A percentile compares a stretch with the other conserved stretches of the same genome.
phyloP scores from a whole-genome alignment of 2,797 vertebrate species.

The Anomalospiza imberbis region DNA sequence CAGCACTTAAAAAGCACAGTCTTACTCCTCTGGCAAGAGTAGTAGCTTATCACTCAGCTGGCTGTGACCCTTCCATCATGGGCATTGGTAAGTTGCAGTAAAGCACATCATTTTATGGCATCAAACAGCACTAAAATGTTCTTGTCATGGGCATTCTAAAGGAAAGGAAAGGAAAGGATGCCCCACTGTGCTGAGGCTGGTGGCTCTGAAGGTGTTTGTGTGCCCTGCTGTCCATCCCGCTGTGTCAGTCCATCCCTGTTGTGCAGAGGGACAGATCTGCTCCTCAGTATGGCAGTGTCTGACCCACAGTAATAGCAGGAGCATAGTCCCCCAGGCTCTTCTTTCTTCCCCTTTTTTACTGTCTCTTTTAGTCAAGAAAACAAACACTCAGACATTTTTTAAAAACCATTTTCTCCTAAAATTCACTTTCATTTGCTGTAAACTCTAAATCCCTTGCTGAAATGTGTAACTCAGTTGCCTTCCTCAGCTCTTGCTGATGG shows the following conservation, averaged over 20 bases:
- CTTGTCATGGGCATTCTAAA: no score
- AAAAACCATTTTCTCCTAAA: not conserved
- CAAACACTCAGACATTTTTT: rapidly evolving
- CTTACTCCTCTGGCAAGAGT: constrained; percentile 91
- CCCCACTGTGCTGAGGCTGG: not conserved
- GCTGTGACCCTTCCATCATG: constrained; percentile 97
- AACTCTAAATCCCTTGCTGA: not conserved
- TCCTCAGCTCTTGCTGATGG: not conserved
- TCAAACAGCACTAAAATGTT: not conserved
- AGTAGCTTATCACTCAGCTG: constrained; percentile 86
- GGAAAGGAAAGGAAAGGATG: not conserved
- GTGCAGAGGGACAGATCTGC: not conserved
- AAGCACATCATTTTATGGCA: not conserved
- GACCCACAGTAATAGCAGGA: not conserved
- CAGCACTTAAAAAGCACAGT: constrained; percentile 87
- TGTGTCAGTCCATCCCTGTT: not conserved
- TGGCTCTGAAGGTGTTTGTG: not conserved
- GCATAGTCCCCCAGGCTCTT: not conserved
- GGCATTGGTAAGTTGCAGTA: constrained; percentile 87
- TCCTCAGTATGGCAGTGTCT: not conserved
- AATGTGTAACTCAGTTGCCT: not conserved
- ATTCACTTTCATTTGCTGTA: not conserved
- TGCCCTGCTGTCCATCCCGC: rapidly evolving
- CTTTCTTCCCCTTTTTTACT: not conserved
- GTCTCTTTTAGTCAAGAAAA: not conserved